phyloP scores from a whole-genome alignment of 2,888 invertebrate genomes.

The Caradrina kadenii region DNA sequence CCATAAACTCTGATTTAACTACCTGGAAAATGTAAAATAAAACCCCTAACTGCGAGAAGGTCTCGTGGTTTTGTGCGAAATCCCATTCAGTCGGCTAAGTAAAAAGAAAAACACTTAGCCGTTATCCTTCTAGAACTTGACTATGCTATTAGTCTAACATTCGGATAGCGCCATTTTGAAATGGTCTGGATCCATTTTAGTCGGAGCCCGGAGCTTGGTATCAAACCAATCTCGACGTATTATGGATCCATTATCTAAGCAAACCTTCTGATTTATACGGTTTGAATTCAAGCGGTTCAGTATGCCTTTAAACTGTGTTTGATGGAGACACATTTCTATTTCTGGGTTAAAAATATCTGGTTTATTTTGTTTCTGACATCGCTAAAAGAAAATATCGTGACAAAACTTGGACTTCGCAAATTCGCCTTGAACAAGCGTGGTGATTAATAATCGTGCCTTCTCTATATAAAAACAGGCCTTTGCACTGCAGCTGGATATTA shows the following conservation, averaged over 20 bases:
- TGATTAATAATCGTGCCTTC: no score
- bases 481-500: no score
- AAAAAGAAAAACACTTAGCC: slow-evolving; percentile 54
- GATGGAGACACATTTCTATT: not conserved
- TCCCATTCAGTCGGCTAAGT: slow-evolving; percentile 31
- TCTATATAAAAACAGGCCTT: no score
- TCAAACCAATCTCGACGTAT: slow-evolving; percentile 42
- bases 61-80: slow-evolving; percentile 34
- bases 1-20: slow-evolving; percentile 32
- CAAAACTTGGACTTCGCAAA: no score
- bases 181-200: slow-evolving; percentile 35
- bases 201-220: slow-evolving; percentile 28
- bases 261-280: slow-evolving; percentile 35
- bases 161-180: slow-evolving; percentile 44
- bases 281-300: slow-evolving; percentile 5
- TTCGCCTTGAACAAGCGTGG: no score
- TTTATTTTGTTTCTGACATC: no score
- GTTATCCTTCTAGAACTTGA: slow-evolving; percentile 49
- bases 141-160: slow-evolving; percentile 53
- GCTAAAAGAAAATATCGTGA: no score
- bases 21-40: slow-evolving; percentile 41
- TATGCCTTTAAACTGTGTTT: not conserved
- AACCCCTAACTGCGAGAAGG: slow-evolving; percentile 25
- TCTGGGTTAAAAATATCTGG: no score
- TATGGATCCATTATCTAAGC: slow-evolving; percentile 56